Base-by-base conservation (phyloP, 92 coral and sea anemone species). In the Actinernus sp. region DNA sequence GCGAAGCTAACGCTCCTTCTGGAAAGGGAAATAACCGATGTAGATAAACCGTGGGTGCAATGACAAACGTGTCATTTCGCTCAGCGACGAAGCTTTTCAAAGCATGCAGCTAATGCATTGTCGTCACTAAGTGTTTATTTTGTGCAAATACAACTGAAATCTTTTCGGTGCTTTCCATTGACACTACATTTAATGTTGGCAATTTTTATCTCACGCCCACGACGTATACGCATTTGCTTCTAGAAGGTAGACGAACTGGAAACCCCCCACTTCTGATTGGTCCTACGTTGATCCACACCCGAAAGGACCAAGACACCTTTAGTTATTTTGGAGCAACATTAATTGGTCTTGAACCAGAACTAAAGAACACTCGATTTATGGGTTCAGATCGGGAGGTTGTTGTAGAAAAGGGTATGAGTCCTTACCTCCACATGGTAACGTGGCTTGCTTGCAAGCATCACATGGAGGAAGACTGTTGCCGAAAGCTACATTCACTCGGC, bases 361-460 rank as follows among this genome's bases (percentile, higher is more conserved):
- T 59, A 3, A 48, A 47, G 16, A 81, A 56, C 57, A 49, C 73
- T 21, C 69, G 54, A 17, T 63, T 65, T 39, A 23, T 81, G 30
- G 87, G 69, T 23, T 80, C 87, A 1, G 87, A 71, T 20, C 70
- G 77, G 3, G 70, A 59, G 22, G 63, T 46, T 0, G 54, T 71
- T 7, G 62, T 66, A 0, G 79, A 70, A 49, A 58, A 58, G 21
- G 86, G 86, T 22, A 41, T 78, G 54, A 31, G 65, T 38, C 63
- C 64, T 23, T 53, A 61, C 23, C 55, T 79, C 37, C 77, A 64
- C 17, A n/a, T 79, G 25, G 71, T 79, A 49, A 69, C 65, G 21
- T 79, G 78, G 72, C 72, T 78, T 38, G 64, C 78, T 3, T 50
- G 86, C 46, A 79, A 69, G 50, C 17, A 58, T 0, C 86, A 79